Base-by-base conservation (phyloP, 64 coral and sea anemone species). In the Platygyra sinensis region DNA sequence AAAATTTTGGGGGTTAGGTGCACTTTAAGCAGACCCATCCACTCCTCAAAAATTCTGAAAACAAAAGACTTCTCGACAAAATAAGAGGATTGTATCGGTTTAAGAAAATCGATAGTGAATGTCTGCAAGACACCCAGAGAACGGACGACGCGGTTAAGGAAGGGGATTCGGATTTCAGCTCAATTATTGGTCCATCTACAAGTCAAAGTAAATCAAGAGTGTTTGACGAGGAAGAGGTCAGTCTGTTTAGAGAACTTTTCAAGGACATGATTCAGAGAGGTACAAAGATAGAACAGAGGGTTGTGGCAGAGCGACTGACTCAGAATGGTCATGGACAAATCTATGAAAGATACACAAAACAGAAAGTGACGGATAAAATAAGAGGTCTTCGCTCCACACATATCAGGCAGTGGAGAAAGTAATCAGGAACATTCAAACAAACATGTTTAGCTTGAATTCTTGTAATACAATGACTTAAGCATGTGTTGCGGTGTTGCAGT, bases 1-100 rank as follows among this genome's bases (percentile, higher is more conserved):
- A n/a, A n/a, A n/a, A n/a, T n/a, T n/a, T n/a, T n/a, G n/a, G n/a
- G n/a, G n/a, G n/a, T n/a, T n/a, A n/a, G n/a, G n/a, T n/a, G 30
- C 27, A 19, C 79, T 82, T 33, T n/a, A 64, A 64, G 57, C 0
- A 17, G 8, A 82, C 27, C 10, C 54, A 82, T 82, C 57, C 29
- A 64, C 19, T 82, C 60, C 79, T 82, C 9, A 30, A 15, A 30
- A 32, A 80, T 17, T 33, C 0, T 80, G 54, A 38, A 18, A 62
- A 32, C 27, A 80, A 80, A 30, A 80, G 78, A 80, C 54, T 32
- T 13, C 55, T 62, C 2, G 78, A 80, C 28, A 80, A 80, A 80
- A 27, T 80, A 14, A 80, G 78, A 32, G n/a, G n/a, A 61, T 36
- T 60, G 27, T 62, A 80, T 19, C 22, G 27, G 55, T 80, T 80